Percentiles rank a stretch among this genome's conserved stretches.
phyloP scores from a whole-genome alignment of 2,797 vertebrate species.

The Myotis daubentonii region DNA sequence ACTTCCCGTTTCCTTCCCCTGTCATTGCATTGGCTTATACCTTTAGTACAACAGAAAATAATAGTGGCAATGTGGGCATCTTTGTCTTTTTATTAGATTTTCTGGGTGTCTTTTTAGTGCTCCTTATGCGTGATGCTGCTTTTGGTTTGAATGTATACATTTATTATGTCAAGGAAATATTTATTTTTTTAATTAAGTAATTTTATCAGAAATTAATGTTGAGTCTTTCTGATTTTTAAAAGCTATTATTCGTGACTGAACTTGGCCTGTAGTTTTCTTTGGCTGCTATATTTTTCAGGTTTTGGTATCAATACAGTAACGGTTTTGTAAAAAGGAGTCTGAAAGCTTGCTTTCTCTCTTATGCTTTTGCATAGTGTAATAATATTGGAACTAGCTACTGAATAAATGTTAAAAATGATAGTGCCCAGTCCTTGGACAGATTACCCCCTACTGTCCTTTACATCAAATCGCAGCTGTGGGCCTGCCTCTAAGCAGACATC shows the following conservation, averaged over 20 bases:
- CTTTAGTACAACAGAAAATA: background rate
- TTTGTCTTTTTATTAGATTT: background rate
- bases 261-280: conserved; percentile 26
- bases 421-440: background rate
- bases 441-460: background rate
- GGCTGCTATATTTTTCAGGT: background rate
- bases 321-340: conserved; percentile 3
- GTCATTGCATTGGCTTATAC: background rate
- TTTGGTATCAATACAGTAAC: background rate
- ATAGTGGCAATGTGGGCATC: background rate
- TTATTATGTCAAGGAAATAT: background rate
- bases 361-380: conserved; percentile 19
- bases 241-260: background rate
- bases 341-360: conserved; percentile 7
- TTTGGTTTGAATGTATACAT: background rate
- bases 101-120: background rate
- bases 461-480: background rate
- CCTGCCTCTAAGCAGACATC: background rate
- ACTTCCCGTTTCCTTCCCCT: background rate
- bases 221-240: background rate
- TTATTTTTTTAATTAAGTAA: background rate
- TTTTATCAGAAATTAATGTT: conserved; percentile 19
- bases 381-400: background rate
- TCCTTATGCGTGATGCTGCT: background rate
- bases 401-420: background rate